These are phyloP conservation scores for Copidosoma aretas DNA, from an alignment of 2,888 invertebrate genomes.

Conservation along the genomic window DNA sequence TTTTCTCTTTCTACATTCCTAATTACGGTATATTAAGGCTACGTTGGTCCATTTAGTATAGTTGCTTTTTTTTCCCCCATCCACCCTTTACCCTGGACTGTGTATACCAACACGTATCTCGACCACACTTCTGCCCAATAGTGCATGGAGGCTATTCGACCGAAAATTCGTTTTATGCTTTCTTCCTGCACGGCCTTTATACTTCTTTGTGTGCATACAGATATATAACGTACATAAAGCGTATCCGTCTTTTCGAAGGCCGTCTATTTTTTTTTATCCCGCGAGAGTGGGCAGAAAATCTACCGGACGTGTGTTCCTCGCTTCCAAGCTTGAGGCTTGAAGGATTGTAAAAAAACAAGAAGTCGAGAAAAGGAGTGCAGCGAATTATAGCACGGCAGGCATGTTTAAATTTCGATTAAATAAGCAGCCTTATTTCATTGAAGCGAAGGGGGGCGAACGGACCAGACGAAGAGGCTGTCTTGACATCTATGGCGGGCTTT, in stretches of 20 bases:
- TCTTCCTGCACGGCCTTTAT: not conserved
- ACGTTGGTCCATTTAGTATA: constrained; percentile 49
- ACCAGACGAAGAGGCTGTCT: no score
- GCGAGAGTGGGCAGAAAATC: not conserved
- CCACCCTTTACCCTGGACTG: not conserved
- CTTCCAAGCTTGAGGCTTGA: not conserved
- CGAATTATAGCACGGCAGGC: not conserved
- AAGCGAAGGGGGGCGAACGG: no score
- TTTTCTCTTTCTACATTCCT: no score
- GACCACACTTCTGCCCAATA: constrained; percentile 44
- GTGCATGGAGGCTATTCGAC: constrained; percentile 15
- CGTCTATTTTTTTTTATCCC: not conserved
- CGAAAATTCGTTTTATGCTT: constrained; percentile 40
- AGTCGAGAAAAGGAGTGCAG: no score
- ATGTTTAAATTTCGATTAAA: not conserved
- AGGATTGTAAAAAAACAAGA: not conserved
- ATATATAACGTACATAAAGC: no score
- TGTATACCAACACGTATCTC: not conserved
- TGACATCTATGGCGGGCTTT: no score
- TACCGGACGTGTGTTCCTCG: not conserved
- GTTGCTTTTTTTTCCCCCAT: constrained; percentile 43
- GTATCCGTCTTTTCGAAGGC: not conserved
- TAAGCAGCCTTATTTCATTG: not conserved
- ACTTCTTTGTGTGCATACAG: not conserved
- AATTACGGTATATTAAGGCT: constrained; percentile 49